Evolutionary conservation across 2,113 vertebrate species (phyloP), one percentile per base, ranked within the genome.

Genomic region (Mus pahari): DNA sequence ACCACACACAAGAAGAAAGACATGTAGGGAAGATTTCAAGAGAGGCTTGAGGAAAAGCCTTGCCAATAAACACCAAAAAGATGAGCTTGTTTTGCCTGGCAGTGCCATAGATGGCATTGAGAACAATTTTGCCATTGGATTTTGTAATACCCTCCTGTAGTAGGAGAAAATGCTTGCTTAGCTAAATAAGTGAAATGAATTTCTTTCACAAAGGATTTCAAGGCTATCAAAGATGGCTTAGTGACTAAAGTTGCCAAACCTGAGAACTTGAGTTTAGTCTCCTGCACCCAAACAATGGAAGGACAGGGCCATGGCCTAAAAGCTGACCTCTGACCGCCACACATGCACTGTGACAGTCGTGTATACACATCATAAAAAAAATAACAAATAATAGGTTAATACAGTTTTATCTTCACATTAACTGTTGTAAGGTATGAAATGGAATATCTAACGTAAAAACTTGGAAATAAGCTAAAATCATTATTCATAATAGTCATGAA

Each of bases 21-120:
- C 36, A 55, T 95, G 71, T 97, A 36, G 96, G 96, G 89, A 86
- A 91, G 97, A 53, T 24, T 53, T 53, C 64, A 89, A 58, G 24
- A 42, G 26, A 42, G 96, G 20, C 97, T 97, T 98, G 98, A 95
- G 97, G 98, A 99, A 98, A 98, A 98, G 98, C 98, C 98, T 98
- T 97, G 97, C 97, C 97, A 97, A 98, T 98, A 98, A 98, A 53
- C 13, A 98, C 98, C 98, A 98, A 97, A 96, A 97, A 97, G 95
- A 94, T 82, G n/a, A 98, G 98, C 98, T 98, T 99, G 98, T 99
- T 99, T 99, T 98, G 98, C 98, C 98, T 96, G 98, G 97, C 92
- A 96, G 96, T 96, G 97, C 98, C 98, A 6, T 98, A 96, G 97
- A 98, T 98, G 97, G 97, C 96, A 97, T 96, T 75, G 45, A 64